These are phyloP conservation scores for Oreochromis mossambicus DNA, from an alignment of 2,797 vertebrate species.

Conservation along the genomic window DNA sequence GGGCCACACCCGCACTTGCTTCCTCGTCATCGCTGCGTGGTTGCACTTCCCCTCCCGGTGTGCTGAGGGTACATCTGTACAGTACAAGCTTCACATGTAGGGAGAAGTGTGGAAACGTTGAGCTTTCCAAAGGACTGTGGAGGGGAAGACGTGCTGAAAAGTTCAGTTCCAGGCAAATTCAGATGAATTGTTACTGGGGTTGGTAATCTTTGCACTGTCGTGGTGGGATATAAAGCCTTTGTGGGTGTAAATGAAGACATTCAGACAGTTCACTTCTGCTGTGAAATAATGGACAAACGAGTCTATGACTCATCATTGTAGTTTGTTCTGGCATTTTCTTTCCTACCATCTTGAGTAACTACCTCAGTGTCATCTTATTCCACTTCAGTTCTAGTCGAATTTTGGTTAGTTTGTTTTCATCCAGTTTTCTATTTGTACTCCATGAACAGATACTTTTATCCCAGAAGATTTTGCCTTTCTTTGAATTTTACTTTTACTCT, in stretches of 20 bases:
- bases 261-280: not conserved
- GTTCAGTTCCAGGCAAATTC: slow-evolving; percentile 44
- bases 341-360: not conserved
- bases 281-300: not conserved
- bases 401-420: not conserved
- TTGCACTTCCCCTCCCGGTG: slow-evolving; percentile 57
- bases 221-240: slow-evolving; percentile 17
- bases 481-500: not conserved
- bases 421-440: not conserved
- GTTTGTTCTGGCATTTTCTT: not conserved
- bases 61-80: slow-evolving; percentile 65
- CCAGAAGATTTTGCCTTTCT: not conserved
- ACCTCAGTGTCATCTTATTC: accelerated
- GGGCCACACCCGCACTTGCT: slow-evolving; percentile 38
- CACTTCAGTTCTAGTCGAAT: not conserved
- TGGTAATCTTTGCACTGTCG: slow-evolving; percentile 20
- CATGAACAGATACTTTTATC: not conserved
- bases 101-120: slow-evolving; percentile 40
- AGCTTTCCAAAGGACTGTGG: slow-evolving; percentile 31
- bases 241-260: slow-evolving; percentile 30
- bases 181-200: slow-evolving; percentile 43
- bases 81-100: slow-evolving; percentile 25
- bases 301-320: not conserved
- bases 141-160: slow-evolving; percentile 38
- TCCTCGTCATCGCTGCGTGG: slow-evolving; percentile 34